Evolutionary conservation across 2,888 invertebrate species (phyloP).

Genomic region (Lissocephala sabroskyi): DNA sequence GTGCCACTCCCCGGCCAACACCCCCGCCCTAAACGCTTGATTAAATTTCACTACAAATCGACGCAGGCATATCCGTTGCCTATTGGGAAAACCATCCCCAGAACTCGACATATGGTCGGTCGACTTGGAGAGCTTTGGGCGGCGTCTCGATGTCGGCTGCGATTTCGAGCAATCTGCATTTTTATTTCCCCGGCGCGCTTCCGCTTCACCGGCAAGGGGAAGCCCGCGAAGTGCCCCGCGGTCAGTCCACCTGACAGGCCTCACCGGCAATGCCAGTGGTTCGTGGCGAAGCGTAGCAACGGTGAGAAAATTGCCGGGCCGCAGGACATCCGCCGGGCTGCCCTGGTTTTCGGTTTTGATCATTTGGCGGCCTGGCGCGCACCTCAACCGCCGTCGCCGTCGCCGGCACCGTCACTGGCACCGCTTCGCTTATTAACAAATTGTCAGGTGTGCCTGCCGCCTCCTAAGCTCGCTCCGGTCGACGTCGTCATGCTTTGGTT

Average conservation of each 20-base stretch:
- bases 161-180: conserved; percentile 18
- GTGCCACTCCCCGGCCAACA: conserved; percentile 17
- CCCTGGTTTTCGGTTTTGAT: conserved; percentile 22
- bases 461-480: conserved; percentile 13
- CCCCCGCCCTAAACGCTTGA: conserved; percentile 64
- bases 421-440: conserved; percentile 61
- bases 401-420: conserved; percentile 10
- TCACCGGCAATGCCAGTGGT: no score
- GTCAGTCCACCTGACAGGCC: not conserved
- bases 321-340: conserved; percentile 57
- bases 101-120: conserved; percentile 23
- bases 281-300: conserved; percentile 45
- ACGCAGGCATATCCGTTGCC: conserved; percentile 30
- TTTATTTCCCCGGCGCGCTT: conserved; percentile 42
- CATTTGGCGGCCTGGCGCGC: conserved; percentile 12
- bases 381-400: conserved; percentile 53
- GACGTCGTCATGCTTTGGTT: conserved; percentile 54
- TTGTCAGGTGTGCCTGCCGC: conserved; percentile 56
- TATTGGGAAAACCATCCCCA: conserved; percentile 27
- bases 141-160: conserved; percentile 3
- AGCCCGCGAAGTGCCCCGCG: conserved; percentile 33
- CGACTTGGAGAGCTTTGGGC: no score
- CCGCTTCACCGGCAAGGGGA: conserved; percentile 29
- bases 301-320: conserved; percentile 64
- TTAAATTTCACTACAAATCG: conserved; percentile 66